Evolutionary conservation across 2,888 invertebrate species (phyloP).

Genomic region (Nasonovia ribisnigri): DNA sequence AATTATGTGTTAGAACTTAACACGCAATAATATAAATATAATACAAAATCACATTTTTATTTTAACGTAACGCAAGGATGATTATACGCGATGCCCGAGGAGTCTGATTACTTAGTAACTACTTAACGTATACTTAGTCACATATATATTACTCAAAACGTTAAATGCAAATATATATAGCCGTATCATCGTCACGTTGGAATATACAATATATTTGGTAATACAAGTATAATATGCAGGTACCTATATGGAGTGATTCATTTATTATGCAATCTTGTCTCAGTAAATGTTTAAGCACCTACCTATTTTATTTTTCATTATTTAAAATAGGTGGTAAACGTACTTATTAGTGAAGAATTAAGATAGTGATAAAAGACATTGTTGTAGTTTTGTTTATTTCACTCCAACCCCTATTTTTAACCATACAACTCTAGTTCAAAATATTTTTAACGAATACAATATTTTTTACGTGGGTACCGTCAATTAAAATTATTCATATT

Average conservation of each 20-base stretch:
- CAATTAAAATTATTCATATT: neutral
- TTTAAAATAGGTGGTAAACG: neutral
- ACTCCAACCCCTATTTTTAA: neutral
- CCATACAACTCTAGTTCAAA: neutral
- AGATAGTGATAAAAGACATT: neutral
- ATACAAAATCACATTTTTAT: slow-evolving; percentile 2
- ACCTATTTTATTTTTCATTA: neutral
- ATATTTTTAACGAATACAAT: neutral
- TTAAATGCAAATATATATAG: neutral
- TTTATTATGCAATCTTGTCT: neutral
- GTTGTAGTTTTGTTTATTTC: neutral
- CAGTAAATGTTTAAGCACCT: neutral
- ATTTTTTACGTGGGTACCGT: neutral
- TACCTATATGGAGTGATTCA: neutral
- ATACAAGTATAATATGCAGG: neutral
- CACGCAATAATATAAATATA: neutral
- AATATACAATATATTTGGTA: neutral
- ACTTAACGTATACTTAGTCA: neutral
- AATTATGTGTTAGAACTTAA: slow-evolving; percentile 22
- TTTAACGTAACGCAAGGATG: neutral
- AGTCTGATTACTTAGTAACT: slow-evolving; percentile 1
- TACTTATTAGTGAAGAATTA: neutral
- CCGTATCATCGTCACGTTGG: neutral
- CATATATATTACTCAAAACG: neutral
- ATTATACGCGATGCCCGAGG: slow-evolving; percentile 1